Evolutionary conservation across 2,888 invertebrate genomes (phyloP), one percentile per base, ranked within the genome.

Genomic region (Amiota minor): DNA sequence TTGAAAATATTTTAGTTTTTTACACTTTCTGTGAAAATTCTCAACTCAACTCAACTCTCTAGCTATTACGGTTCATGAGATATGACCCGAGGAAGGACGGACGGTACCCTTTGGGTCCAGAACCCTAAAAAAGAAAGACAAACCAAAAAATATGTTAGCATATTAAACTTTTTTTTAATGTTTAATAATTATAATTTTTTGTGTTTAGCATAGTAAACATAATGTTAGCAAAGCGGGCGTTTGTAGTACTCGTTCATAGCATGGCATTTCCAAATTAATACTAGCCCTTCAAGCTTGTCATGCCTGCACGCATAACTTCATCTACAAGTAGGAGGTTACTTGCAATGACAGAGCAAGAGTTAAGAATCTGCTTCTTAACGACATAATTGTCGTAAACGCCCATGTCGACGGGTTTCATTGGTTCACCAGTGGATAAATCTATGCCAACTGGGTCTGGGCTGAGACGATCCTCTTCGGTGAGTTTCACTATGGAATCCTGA

Each of bases 301-400:
- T 94, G 78, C 99, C 99, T 80, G 99, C 99, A 90, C 99, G 93
- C 98, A 99, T 99, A 77, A 99, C 98, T 91, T 99, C 99, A 90
- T 99, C 99, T 47, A 99, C 99, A 68, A 99, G 93, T 67, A 99
- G 93, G 67, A 99, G 93, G 91, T 99, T 99, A 89, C 96, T 96
- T 72, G 99, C 99, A 86, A 99, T 98, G 10, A 98, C 96, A 1
- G 97, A 97, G 93, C 98, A 97, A 23, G 99, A 99, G 90, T 98
- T 96, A 65, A 99, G 91, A 76, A 98, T 96, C 91, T 99, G 99
- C 88, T 95, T 97, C 91, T 99, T 99, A 9, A 99, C 99, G 79
- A 96, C 92, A 86, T 97, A 98, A 89, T 99, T 99, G 90, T 99
- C 99, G 80, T 94, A 94, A 82, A 99, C 96, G 49, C 99, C 99